These are phyloP conservation scores for Hanleya hanleyi DNA, from an alignment of 2,888 invertebrate genomes.

Conservation along the genomic window DNA sequence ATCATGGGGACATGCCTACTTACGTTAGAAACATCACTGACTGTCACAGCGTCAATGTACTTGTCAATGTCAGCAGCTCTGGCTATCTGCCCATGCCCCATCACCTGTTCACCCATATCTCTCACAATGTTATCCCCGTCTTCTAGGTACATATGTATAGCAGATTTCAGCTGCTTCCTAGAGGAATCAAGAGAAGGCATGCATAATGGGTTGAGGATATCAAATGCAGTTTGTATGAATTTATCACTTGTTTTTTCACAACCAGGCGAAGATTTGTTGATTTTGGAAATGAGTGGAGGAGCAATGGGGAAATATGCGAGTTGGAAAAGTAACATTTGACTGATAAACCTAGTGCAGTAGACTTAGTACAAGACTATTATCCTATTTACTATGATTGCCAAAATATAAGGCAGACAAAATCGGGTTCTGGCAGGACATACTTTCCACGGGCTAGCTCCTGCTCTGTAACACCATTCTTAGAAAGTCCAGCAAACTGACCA, in stretches of 20 bases:
- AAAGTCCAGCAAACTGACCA: slow-evolving; percentile 47
- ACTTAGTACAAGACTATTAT: no score
- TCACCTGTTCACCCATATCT: slow-evolving; percentile 82
- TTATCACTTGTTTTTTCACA: no score
- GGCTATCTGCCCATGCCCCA: slow-evolving; percentile 77
- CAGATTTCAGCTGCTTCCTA: slow-evolving; percentile 80
- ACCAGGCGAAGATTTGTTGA: no score
- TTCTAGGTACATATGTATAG: slow-evolving; percentile 80
- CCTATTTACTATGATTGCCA: no score
- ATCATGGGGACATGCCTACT: no score
- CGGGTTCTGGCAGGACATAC: slow-evolving; percentile 75
- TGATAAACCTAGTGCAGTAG: no score
- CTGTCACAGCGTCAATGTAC: slow-evolving; percentile 82
- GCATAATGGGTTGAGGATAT: no score
- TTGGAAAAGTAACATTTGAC: no score
- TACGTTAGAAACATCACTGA: slow-evolving; percentile 83
- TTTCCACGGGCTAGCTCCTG: slow-evolving; percentile 85
- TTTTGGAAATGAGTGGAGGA: no score
- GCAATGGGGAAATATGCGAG: no score
- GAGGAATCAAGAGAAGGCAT: slow-evolving; percentile 13
- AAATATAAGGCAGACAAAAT: no score
- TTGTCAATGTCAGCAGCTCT: slow-evolving; percentile 78
- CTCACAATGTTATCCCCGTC: slow-evolving; percentile 78
- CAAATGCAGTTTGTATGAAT: no score
- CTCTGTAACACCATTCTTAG: slow-evolving; percentile 73